Conservation (phyloP, 2,888 invertebrate species). For the Hypomecis punctinalis region DNA sequence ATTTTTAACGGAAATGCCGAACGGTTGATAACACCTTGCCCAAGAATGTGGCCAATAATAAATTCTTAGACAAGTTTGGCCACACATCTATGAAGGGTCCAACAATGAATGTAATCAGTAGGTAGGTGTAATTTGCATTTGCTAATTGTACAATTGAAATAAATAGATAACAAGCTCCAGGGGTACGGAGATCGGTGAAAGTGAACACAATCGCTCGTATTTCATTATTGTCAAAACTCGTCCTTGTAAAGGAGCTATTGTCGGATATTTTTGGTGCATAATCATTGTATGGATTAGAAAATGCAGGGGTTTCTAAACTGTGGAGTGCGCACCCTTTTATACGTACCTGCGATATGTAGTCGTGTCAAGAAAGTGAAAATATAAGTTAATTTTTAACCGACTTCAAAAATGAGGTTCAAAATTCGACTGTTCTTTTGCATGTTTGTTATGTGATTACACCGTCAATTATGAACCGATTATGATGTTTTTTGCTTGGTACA, state of each 20-base stretch:
- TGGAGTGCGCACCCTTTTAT: neutral
- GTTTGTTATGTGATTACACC: too few relatives aligned
- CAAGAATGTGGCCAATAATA: slow-evolving; percentile 16
- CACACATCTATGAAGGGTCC: slow-evolving; percentile 43
- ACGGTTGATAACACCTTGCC: slow-evolving; percentile 4
- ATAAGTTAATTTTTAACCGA: too few relatives aligned
- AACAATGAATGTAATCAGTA: slow-evolving; percentile 65
- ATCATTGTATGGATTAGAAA: slow-evolving; percentile 72
- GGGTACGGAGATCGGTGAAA: slow-evolving; percentile 71
- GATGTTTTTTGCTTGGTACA: too few relatives aligned
- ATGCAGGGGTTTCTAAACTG: slow-evolving; percentile 31
- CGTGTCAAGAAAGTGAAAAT: too few relatives aligned
- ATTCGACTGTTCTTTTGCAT: too few relatives aligned
- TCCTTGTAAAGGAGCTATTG: slow-evolving; percentile 67
- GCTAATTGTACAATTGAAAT: slow-evolving; percentile 53
- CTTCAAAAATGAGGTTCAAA: too few relatives aligned
- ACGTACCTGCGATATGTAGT: neutral
- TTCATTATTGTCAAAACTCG: slow-evolving; percentile 74
- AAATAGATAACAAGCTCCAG: slow-evolving; percentile 57
- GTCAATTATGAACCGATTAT: too few relatives aligned
- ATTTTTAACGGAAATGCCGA: slow-evolving; percentile 15
- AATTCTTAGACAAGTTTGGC: slow-evolving; percentile 29
- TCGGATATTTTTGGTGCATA: slow-evolving; percentile 69
- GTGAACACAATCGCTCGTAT: slow-evolving; percentile 66
- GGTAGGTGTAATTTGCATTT: slow-evolving; percentile 57